Base-by-base conservation (phyloP, 2,113 vertebrate species). In the Hyperopisus bebe region DNA sequence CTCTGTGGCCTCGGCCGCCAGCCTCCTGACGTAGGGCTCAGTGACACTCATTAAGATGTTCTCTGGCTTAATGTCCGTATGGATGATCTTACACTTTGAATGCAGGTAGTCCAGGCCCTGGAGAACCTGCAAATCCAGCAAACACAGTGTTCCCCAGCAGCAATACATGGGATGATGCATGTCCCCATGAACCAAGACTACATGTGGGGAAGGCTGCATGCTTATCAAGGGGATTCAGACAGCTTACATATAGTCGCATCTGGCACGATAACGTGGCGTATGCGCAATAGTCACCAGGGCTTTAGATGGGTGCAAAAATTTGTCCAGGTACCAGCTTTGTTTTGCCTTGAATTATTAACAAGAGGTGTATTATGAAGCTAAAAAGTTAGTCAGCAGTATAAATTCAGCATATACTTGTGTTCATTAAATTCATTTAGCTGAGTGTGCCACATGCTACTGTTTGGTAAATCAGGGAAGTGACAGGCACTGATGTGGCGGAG, bases 51-150 rank as follows among this genome's bases (percentile, higher is more conserved):
- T 94, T 46, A 99, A 94, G 90, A 99, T 98, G 91, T 99, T 99
- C 93, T 99, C 98, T 0, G 98, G 98, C 90, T 99, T 99, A 90
- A 99, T 98, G 90, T 99, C 98, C 0, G 98, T 99, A 91, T 99
- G 98, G 93, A 99, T 99, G 93, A 99, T 99, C 70, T 99, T 94
- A 94, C 98, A 99, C 88, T 98, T 99, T 3, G 97, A 96, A 92
- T 99, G 98, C 94, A 99, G 93, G 91, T 99, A 99, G 93, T 99
- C 98, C 91, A 99, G 95, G 83, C 98, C 98, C 94, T 99, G 98
- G 50, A 99, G 96, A 90, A 99, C 98, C 98, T 99, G 89, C 24
- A 87, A 86, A 84, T 0, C 19, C 4, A 27, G 48, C 3, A 86
- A 3, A 84, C 3, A n/a, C 19, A 47, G 5, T 21, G 31, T 35